Conservation (phyloP, 2,888 invertebrate genomes). For the Deilephila porcellus region DNA sequence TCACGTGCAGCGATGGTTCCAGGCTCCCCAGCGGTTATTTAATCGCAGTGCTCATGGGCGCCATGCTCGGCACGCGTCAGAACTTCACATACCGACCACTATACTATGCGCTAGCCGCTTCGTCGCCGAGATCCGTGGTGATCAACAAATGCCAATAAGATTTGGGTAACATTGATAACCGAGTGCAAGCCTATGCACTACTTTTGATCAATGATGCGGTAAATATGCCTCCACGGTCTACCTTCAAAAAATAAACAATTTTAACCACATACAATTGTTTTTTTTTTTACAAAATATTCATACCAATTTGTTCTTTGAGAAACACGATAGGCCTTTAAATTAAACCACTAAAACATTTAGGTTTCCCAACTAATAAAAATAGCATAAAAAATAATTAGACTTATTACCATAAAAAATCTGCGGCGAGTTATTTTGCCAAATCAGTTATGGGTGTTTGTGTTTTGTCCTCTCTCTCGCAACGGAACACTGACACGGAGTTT, state of each 20-base stretch:
- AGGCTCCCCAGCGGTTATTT: slow-evolving; percentile 24
- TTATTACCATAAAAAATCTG: slow-evolving; percentile 12
- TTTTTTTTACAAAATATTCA: background rate
- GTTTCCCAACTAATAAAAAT: background rate
- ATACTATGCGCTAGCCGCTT: background rate
- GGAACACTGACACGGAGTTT: slow-evolving; percentile 10
- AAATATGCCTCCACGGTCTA: too few species aligned
- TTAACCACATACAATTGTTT: too few species aligned
- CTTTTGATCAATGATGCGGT: too few species aligned
- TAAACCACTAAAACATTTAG: background rate
- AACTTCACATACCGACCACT: slow-evolving; percentile 7
- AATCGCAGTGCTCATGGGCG: slow-evolving; percentile 19
- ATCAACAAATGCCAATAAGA: background rate
- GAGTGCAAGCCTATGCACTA: too few species aligned
- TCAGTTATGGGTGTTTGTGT: background rate
- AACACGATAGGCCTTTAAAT: background rate
- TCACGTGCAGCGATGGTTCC: background rate
- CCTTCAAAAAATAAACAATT: too few species aligned
- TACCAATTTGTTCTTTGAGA: background rate
- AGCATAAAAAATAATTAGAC: background rate
- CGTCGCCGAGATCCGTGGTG: too few species aligned
- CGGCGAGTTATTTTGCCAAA: background rate
- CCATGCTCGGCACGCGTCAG: slow-evolving; percentile 3
- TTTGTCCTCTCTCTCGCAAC: background rate
- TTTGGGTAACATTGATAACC: too few species aligned